Evolutionary conservation across 2,888 invertebrate species (phyloP).

Genomic region (Dioctria rufipes): DNA sequence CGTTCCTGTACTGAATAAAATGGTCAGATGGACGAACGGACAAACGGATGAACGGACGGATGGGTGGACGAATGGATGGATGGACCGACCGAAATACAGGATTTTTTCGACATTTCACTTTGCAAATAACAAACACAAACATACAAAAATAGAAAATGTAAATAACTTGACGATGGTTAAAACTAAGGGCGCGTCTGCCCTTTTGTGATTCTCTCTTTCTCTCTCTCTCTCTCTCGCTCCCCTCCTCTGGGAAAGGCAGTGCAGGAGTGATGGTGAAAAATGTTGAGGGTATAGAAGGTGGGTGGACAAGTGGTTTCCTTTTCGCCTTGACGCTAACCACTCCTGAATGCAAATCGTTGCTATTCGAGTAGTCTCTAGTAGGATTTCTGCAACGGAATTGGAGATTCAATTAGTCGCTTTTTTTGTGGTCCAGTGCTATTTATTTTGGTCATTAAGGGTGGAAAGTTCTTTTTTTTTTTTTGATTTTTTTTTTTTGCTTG

Average conservation of each 20-base stretch:
- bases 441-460: constrained; percentile 26
- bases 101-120: constrained; percentile 16
- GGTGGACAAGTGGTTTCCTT: neutral
- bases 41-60: too few species aligned
- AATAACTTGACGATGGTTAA: constrained; percentile 24
- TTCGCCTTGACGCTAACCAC: neutral
- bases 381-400: constrained; percentile 6
- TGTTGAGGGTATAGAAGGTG: too few species aligned
- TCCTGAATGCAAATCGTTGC: constrained; percentile 19
- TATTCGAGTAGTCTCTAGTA: neutral
- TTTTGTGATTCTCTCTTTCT: neutral
- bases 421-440: constrained; percentile 26
- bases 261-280: too few species aligned
- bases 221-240: neutral
- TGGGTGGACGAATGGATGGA: neutral
- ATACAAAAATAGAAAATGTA: constrained; percentile 6
- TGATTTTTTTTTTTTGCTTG: too few species aligned
- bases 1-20: neutral
- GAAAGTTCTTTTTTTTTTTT: neutral
- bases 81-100: neutral
- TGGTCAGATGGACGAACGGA: neutral
- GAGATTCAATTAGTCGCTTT: constrained; percentile 25
- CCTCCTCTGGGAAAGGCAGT: neutral
- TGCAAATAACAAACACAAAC: neutral
- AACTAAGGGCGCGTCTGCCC: neutral